These are phyloP conservation scores for Psittacula echo DNA, from an alignment of 2,797 vertebrate genomes.

Conservation along the genomic window DNA sequence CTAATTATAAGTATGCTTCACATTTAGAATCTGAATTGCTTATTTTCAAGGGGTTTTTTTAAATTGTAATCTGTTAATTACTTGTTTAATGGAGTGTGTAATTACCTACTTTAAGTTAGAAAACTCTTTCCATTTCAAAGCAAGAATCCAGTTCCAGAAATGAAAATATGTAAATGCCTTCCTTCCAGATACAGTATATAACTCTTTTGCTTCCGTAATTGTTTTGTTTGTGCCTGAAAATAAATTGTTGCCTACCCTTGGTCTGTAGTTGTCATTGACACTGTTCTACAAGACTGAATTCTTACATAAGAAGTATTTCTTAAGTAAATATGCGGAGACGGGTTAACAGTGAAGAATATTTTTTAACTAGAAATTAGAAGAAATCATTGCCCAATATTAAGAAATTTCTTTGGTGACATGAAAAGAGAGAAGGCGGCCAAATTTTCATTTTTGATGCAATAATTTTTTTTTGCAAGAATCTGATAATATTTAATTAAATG, in stretches of 20 bases:
- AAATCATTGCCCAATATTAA: not conserved
- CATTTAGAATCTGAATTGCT: slow-evolving; percentile 80
- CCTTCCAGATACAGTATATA: slow-evolving; percentile 71
- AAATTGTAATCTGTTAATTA: slow-evolving; percentile 86
- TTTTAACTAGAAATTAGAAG: not conserved
- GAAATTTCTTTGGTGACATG: not conserved
- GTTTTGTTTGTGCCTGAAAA: slow-evolving; percentile 66
- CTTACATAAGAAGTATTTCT: not conserved
- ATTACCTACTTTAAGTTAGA: slow-evolving; percentile 85
- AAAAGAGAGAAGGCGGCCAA: not conserved
- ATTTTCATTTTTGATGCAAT: not conserved
- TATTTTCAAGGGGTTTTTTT: slow-evolving; percentile 74
- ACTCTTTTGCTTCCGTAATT: slow-evolving; percentile 69
- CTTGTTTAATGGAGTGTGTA: slow-evolving; percentile 87
- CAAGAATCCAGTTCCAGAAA: slow-evolving; percentile 75
- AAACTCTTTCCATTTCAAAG: slow-evolving; percentile 83
- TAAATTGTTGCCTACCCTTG: slow-evolving; percentile 28
- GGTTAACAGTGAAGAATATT: not conserved
- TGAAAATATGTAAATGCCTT: slow-evolving; percentile 78
- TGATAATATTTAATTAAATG: not conserved
- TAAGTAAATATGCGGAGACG: not conserved
- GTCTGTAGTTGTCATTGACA: not conserved
- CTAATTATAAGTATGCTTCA: slow-evolving; percentile 78
- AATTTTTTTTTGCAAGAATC: not conserved
- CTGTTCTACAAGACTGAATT: not conserved